Percentiles rank a stretch among this genome's conserved stretches.
These are phyloP conservation scores for Austrolebias charrua DNA, from an alignment of 2,797 vertebrate species.

Conservation along the genomic window DNA sequence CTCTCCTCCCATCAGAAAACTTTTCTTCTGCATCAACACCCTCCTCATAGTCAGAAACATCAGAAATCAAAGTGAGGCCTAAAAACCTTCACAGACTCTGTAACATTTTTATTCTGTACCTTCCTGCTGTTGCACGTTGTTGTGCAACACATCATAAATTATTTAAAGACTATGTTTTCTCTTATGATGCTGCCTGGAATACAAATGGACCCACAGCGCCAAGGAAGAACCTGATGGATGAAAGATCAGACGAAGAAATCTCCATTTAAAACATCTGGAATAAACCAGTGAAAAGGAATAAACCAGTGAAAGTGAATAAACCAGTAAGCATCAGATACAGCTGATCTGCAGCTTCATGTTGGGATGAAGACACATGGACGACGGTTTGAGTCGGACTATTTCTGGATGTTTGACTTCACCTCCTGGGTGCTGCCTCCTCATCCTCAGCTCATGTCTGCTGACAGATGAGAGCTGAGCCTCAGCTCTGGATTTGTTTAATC, in stretches of 20 bases:
- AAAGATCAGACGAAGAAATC: too few relatives aligned
- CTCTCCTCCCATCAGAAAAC: conserved; percentile 21
- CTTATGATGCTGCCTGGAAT: conserved; percentile 2
- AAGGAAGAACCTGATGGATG: neutral
- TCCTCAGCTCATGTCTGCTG: conserved; percentile 37
- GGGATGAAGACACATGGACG: neutral
- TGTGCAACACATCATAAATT: conserved; percentile 31
- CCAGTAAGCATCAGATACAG: too few relatives aligned
- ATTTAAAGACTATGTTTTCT: conserved; percentile 29
- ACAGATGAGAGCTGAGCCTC: conserved; percentile 8
- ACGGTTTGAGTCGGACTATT: conserved; percentile 25
- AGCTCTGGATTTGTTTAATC: neutral
- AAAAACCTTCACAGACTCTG: conserved; percentile 1
- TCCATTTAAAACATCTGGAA: too few relatives aligned
- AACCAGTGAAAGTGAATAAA: too few relatives aligned
- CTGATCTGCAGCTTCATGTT: neutral
- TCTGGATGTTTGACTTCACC: conserved; percentile 27
- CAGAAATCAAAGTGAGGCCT: conserved; percentile 12
- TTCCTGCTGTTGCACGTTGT: conserved; percentile 12
- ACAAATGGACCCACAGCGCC: neutral
- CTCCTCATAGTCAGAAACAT: conserved; percentile 32
- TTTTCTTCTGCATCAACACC: conserved; percentile 20
- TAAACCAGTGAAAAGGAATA: too few relatives aligned
- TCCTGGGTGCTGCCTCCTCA: conserved; percentile 8
- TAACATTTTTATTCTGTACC: neutral